Evolutionary conservation across 2,888 invertebrate species (phyloP).

Genomic region (Eudemis profundana): DNA sequence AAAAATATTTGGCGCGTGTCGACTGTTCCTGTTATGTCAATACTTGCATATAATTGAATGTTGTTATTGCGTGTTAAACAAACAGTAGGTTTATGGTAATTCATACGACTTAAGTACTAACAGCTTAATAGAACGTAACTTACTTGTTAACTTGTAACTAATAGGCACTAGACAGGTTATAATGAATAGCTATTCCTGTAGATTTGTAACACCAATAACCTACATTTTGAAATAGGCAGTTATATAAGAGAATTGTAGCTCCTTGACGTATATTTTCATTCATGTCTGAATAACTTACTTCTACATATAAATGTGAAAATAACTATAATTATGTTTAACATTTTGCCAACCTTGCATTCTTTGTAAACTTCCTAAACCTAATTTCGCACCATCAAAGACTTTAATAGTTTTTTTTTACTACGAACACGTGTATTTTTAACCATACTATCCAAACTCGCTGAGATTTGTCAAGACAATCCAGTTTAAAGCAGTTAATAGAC

Average conservation of each 20-base stretch:
- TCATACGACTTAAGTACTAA: conserved; percentile 21
- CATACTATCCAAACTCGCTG: no score
- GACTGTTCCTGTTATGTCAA: background rate
- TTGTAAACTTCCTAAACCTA: no score
- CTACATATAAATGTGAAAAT: background rate
- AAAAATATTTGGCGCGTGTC: no score
- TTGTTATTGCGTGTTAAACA: background rate
- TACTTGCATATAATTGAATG: background rate
- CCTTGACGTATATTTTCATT: background rate
- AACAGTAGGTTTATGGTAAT: conserved; percentile 4
- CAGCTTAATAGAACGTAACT: conserved; percentile 32
- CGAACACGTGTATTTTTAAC: no score
- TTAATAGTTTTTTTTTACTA: no score
- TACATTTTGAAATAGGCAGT: background rate
- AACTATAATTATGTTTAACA: background rate
- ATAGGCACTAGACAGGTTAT: conserved; percentile 23
- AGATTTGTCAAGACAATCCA: no score
- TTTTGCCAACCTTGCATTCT: no score
- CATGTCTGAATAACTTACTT: background rate
- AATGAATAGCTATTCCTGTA: background rate
- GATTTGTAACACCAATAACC: background rate
- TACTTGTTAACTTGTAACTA: conserved; percentile 19
- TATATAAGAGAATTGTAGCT: background rate
- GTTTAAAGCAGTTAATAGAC: no score
- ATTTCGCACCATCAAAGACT: no score